A percentile compares a stretch with the other conserved stretches of the same genome.
phyloP scores from a whole-genome alignment of 2,113 vertebrate genomes.

The Amphiprion percula region DNA sequence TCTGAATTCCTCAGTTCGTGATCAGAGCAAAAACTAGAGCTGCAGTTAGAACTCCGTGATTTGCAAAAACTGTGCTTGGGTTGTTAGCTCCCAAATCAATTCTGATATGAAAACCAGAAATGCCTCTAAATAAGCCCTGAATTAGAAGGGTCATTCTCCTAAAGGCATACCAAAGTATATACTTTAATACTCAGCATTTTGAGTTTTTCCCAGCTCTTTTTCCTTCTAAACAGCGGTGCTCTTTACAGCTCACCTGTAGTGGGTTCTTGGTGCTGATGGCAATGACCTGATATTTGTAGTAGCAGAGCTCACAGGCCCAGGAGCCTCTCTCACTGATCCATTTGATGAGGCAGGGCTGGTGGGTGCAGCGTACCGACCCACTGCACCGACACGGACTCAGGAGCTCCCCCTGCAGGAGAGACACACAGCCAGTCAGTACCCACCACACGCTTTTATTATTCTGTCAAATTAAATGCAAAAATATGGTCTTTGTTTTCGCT shows the following conservation, averaged over 20 bases:
- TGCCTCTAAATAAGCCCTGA: neutral
- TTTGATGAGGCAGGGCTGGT: slow-evolving; percentile 99
- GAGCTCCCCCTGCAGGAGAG: slow-evolving; percentile 92
- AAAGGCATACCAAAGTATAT: neutral
- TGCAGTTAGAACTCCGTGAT: neutral
- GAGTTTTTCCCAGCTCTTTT: neutral
- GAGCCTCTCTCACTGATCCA: slow-evolving; percentile 99
- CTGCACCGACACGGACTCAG: slow-evolving; percentile 97
- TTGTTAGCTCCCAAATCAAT: neutral
- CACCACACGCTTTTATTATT: neutral
- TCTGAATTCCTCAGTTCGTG: neutral
- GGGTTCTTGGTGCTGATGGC: slow-evolving; percentile 99
- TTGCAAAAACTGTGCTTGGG: slow-evolving; percentile 5
- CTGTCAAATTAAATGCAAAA: neutral
- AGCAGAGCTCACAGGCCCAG: slow-evolving; percentile 99
- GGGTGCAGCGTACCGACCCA: slow-evolving; percentile 96
- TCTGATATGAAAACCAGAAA: slow-evolving; percentile 22
- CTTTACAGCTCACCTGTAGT: slow-evolving; percentile 89
- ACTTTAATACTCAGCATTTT: neutral
- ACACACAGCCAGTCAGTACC: slow-evolving; percentile 11
- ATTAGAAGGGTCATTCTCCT: neutral
- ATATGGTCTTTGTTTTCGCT: neutral
- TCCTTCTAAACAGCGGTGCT: neutral
- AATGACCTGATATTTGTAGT: slow-evolving; percentile 99
- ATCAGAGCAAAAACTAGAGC: slow-evolving; percentile 27